A percentile compares a stretch with the other conserved stretches of the same genome.
These are phyloP conservation scores for Moxostoma hubbsi DNA, from an alignment of 2,797 vertebrate species.

Conservation along the genomic window DNA sequence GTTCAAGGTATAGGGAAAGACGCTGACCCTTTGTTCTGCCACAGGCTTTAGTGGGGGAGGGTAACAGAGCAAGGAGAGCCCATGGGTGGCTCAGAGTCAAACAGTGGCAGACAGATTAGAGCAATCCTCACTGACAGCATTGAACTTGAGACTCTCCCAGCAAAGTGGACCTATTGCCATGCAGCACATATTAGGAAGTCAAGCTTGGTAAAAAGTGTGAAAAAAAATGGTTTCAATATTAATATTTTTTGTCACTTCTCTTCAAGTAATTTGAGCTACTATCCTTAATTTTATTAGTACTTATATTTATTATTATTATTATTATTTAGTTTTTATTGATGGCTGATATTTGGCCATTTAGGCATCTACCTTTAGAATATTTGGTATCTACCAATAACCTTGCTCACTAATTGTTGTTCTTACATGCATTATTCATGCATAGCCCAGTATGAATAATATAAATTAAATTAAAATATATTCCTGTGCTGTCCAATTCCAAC, in stretches of 20 bases:
- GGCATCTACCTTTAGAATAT: no score
- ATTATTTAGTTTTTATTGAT: no score
- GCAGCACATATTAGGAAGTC: no score
- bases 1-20: slow-evolving; percentile 19
- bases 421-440: background rate
- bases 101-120: slow-evolving; percentile 42
- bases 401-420: no score
- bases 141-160: slow-evolving; percentile 6
- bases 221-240: no score
- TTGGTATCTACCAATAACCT: no score
- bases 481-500: background rate
- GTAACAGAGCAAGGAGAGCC: background rate
- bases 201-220: no score
- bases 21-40: slow-evolving; percentile 43
- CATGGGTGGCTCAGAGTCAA: background rate
- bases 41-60: slow-evolving; percentile 52
- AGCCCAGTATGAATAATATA: background rate
- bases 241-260: no score
- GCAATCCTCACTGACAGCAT: slow-evolving; percentile 36
- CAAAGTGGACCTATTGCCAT: background rate
- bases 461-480: background rate
- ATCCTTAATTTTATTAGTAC: no score
- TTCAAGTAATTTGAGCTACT: no score
- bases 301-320: no score
- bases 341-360: no score